These are phyloP conservation scores for Heterocephalus glaber DNA, from an alignment of 2,113 vertebrate species.

Conservation along the genomic window DNA sequence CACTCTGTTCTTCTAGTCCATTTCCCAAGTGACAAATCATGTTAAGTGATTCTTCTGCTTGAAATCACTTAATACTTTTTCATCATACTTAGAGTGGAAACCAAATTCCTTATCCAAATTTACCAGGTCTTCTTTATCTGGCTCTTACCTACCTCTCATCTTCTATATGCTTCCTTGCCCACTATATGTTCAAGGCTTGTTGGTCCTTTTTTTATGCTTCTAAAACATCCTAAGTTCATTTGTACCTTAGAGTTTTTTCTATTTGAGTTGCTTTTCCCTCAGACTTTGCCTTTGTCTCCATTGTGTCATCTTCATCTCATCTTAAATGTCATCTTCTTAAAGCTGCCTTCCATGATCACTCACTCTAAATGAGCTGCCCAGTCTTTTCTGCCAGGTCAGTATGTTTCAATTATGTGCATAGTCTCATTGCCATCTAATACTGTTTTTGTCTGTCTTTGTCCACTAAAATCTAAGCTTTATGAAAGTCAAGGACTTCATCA, in stretches of 20 bases:
- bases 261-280: not conserved
- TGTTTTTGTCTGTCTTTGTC: not conserved
- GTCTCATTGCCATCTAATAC: not conserved
- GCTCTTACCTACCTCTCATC: not conserved
- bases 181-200: not conserved
- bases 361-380: not conserved
- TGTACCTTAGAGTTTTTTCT: slow-evolving; percentile 7
- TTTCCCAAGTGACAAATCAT: not conserved
- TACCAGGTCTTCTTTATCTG: not conserved
- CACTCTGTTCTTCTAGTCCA: not conserved
- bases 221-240: not conserved
- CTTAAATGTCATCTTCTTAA: not conserved
- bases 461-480: not conserved
- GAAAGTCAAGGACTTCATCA: not conserved
- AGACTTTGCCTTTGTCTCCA: not conserved
- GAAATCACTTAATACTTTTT: not conserved
- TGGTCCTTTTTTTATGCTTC: not conserved
- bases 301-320: not conserved
- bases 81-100: not conserved
- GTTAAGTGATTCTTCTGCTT: not conserved
- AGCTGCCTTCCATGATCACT: not conserved
- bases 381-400: not conserved
- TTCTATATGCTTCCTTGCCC: not conserved
- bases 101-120: not conserved
- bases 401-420: not conserved